phyloP scores from a whole-genome alignment of 2,797 vertebrate species.

The Pelochelys cantorii region DNA sequence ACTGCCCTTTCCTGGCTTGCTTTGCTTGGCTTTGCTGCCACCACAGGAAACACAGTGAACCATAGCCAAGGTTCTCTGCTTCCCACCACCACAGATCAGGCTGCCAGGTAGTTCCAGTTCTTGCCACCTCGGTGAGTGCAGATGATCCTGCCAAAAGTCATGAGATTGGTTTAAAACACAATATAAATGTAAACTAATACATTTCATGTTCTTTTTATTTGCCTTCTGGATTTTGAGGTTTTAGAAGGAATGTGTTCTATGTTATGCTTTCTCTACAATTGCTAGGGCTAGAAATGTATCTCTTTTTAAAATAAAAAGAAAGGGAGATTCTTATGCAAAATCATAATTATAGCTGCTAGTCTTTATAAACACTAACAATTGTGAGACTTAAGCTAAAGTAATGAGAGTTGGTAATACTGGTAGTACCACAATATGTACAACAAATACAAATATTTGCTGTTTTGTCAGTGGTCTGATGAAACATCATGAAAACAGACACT shows the following conservation, averaged over 20 bases:
- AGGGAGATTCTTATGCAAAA: not conserved
- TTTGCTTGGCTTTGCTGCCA: no score
- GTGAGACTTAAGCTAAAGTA: not conserved
- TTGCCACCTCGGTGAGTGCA: no score
- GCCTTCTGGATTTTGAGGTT: not conserved
- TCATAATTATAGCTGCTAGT: not conserved
- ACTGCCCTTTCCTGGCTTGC: no score
- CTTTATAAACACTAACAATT: not conserved
- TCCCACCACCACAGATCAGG: no score
- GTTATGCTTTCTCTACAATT: not conserved
- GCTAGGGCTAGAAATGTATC: not conserved
- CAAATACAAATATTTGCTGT: constrained; percentile 45
- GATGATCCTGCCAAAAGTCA: not conserved
- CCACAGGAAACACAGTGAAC: no score
- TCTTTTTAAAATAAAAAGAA: not conserved
- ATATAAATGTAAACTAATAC: not conserved
- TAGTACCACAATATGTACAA: not conserved
- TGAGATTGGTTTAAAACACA: not conserved
- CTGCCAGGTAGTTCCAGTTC: no score
- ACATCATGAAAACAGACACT: constrained; percentile 6
- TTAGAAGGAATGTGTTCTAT: not conserved
- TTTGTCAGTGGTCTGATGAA: not conserved
- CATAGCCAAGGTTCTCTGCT: no score
- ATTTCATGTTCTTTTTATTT: not conserved
- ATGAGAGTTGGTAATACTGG: not conserved